A percentile compares a stretch with the other conserved stretches of the same genome.
phyloP scores from a whole-genome alignment of 2,113 vertebrate genomes.

The Nibea coibor region DNA sequence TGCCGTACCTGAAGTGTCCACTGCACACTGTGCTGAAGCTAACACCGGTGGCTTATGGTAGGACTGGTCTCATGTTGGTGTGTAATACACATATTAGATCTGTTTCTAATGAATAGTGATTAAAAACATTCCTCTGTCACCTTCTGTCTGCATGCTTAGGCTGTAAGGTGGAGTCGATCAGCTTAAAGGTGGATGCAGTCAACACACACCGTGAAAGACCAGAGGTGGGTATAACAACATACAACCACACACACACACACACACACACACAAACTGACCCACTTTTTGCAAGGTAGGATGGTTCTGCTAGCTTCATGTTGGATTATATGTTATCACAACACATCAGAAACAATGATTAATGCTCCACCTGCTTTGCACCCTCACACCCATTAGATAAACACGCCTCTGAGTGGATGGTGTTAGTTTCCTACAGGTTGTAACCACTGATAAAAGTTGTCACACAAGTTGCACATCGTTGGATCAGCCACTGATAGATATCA shows the following conservation, averaged over 20 bases:
- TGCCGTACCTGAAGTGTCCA: constrained; percentile 97
- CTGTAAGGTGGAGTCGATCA: constrained; percentile 96
- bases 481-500: neutral
- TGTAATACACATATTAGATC: neutral
- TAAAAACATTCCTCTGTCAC: neutral
- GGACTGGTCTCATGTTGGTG: constrained; percentile 32
- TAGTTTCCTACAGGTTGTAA: neutral
- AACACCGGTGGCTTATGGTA: constrained; percentile 96
- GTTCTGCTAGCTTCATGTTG: neutral
- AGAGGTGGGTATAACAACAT: constrained; percentile 85
- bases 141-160: constrained; percentile 78
- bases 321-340: neutral
- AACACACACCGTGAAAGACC: constrained; percentile 96
- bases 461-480: neutral
- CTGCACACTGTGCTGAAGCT: constrained; percentile 97
- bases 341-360: neutral
- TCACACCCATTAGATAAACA: constrained; percentile 17
- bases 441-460: neutral
- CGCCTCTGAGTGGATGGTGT: neutral
- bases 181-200: constrained; percentile 93
- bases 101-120: neutral
- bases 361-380: neutral
- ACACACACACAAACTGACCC: neutral
- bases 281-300: neutral
- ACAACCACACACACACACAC: constrained; percentile 13